These are phyloP conservation scores for Brachyrhaphis roseni DNA, from an alignment of 2,797 vertebrate genomes.

Conservation along the genomic window DNA sequence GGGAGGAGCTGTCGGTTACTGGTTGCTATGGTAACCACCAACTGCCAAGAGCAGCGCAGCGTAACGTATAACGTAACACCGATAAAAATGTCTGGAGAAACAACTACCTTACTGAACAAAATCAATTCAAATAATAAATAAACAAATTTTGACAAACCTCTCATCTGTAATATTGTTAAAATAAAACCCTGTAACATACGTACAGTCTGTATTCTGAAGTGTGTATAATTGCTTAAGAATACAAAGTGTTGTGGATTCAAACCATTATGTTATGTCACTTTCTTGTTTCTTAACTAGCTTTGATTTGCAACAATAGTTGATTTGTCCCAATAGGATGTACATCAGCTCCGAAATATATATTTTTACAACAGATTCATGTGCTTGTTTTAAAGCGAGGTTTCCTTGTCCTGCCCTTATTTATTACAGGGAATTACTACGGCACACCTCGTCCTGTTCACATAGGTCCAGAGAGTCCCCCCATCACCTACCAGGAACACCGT, in stretches of 20 bases:
- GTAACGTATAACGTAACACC: too few species aligned
- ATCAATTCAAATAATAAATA: too few species aligned
- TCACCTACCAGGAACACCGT: conserved; percentile 83
- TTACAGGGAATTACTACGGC: conserved; percentile 83
- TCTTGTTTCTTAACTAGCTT: conserved; percentile 14
- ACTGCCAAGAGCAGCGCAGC: too few species aligned
- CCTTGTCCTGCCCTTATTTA: conserved; percentile 11
- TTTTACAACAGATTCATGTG: background rate
- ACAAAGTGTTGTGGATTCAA: background rate
- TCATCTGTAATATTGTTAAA: too few species aligned
- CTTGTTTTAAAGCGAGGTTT: background rate
- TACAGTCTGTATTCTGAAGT: conserved; percentile 4
- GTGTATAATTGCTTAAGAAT: conserved; percentile 7
- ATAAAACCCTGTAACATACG: background rate
- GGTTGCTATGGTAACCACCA: too few species aligned
- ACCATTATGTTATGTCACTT: background rate
- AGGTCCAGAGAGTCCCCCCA: conserved; percentile 81
- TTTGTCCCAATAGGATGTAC: background rate
- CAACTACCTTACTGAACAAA: too few species aligned
- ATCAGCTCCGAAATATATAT: background rate
- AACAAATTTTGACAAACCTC: too few species aligned
- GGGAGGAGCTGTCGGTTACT: too few species aligned
- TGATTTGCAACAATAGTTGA: conserved; percentile 3
- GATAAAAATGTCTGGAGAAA: too few species aligned
- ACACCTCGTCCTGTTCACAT: conserved; percentile 84